Evolutionary conservation across 2,113 vertebrate genomes (phyloP).

Genomic region (Chaenocephalus aceratus): DNA sequence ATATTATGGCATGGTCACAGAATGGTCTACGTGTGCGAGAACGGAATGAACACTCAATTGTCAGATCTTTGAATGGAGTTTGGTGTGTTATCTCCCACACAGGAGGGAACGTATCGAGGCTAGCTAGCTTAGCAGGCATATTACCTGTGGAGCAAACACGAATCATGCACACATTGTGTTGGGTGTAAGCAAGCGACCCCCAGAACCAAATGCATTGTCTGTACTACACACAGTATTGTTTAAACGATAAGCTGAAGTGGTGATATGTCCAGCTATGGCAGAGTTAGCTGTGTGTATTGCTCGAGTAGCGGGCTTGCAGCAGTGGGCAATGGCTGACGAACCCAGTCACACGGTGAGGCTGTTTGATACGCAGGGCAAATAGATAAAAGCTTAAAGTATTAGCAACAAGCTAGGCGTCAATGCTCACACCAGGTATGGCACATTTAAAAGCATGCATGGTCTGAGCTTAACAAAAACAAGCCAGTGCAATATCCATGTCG

Average conservation of each 20-base stretch:
- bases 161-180: background rate
- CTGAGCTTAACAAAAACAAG: slow-evolving; percentile 7
- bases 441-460: background rate
- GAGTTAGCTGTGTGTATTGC: slow-evolving; percentile 17
- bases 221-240: background rate
- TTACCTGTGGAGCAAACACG: slow-evolving; percentile 56
- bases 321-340: slow-evolving; percentile 60
- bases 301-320: slow-evolving; percentile 20
- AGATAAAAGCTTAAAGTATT: slow-evolving; percentile 62
- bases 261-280: background rate
- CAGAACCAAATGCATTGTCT: background rate
- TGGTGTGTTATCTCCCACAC: slow-evolving; percentile 25
- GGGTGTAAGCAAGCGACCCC: background rate
- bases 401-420: slow-evolving; percentile 45
- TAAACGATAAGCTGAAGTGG: background rate
- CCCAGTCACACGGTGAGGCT: slow-evolving; percentile 27
- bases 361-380: slow-evolving; percentile 58
- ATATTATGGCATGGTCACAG: too few species aligned
- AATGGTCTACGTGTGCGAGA: background rate
- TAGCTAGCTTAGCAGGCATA: slow-evolving; percentile 58
- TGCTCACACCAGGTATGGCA: slow-evolving; percentile 15
- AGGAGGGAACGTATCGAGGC: slow-evolving; percentile 31
- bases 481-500: slow-evolving; percentile 3
- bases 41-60: background rate
- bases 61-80: slow-evolving; percentile 51